These are phyloP conservation scores for Gari tellinella DNA, from an alignment of 2,888 invertebrate species.

Conservation along the genomic window DNA sequence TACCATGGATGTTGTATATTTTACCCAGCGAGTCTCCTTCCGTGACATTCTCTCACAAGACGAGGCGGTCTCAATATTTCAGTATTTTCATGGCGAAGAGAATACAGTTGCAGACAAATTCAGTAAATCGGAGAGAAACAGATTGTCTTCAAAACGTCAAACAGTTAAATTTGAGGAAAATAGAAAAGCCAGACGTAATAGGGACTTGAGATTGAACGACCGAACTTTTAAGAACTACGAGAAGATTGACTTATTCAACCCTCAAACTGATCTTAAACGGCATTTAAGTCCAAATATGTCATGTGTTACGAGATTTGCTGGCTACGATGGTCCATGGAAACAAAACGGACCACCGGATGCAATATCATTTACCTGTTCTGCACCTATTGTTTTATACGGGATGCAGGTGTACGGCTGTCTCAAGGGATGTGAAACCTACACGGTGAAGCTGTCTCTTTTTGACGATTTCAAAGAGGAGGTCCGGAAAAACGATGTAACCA, in stretches of 20 bases:
- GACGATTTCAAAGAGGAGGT: slow-evolving; percentile 56
- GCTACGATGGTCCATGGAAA: slow-evolving; percentile 55
- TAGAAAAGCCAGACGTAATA: no score
- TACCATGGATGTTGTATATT: slow-evolving; percentile 65
- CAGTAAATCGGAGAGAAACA: slow-evolving; percentile 43
- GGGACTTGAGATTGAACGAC: no score
- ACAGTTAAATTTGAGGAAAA: no score
- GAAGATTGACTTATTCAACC: no score
- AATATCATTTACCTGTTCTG: slow-evolving; percentile 47
- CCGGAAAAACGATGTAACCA: slow-evolving; percentile 29
- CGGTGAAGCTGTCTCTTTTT: slow-evolving; percentile 33
- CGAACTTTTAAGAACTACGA: no score
- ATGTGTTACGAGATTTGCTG: slow-evolving; percentile 44
- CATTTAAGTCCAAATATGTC: slow-evolving; percentile 39
- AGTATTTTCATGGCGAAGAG: slow-evolving; percentile 56
- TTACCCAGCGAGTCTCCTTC: slow-evolving; percentile 58
- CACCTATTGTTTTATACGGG: slow-evolving; percentile 51
- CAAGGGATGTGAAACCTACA: slow-evolving; percentile 34
- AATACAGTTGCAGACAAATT: slow-evolving; percentile 40
- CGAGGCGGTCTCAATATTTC: slow-evolving; percentile 55
- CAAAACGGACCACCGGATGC: slow-evolving; percentile 57
- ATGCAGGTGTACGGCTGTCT: slow-evolving; percentile 44
- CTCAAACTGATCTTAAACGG: no score
- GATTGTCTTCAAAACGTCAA: slow-evolving; percentile 15
- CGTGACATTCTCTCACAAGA: slow-evolving; percentile 53